Evolutionary conservation across 2,113 vertebrate species (phyloP), one percentile per base, ranked within the genome.

Genomic region (Lophotis ruficrista): DNA sequence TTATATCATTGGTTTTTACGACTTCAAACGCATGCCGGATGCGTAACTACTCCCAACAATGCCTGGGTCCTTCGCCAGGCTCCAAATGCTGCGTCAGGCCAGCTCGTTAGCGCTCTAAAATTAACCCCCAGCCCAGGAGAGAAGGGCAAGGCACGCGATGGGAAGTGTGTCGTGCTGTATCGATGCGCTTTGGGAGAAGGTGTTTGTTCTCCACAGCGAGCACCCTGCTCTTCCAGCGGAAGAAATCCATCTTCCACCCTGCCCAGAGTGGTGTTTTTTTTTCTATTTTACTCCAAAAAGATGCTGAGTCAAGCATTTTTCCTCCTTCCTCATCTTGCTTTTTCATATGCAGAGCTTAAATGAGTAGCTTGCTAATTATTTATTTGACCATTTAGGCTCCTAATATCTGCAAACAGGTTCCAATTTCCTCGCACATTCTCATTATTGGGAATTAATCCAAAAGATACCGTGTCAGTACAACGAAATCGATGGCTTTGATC

Each of bases 401-500:
- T 66, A 94, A 95, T 86, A 93, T 53, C 79, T 70, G 72, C 89
- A 90, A 85, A 87, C 56, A 28, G 60, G 56, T 66, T 94, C 88
- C 93, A 62, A 51, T 94, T 82, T 79, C 37, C 85, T 81, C 41
- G 38, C 41, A 62, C 57, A 92, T 93, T 47, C 86, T 87, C 87
- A 47, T 94, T 91, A 92, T 87, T 69, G 89, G 70, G 87, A 89
- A 94, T 92, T 92, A 94, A 72, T 97, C 90, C 69, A 70, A 94
- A 86, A 93, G 88, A 84, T 83, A 65, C 56, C 11, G 80, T 83
- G 82, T 84, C 68, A 48, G 83, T 89, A 71, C 77, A 37, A 41
- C 75, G 35, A 80, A 91, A 94, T 95, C 96, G 35, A 94, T 95
- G 69, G 12, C 83, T 97, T 93, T 97, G 96, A 96, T 94, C 90